A percentile compares a stretch with the other conserved stretches of the same genome.
These are phyloP conservation scores for Nomada goodeniana DNA, from an alignment of 2,888 invertebrate species.

Conservation along the genomic window DNA sequence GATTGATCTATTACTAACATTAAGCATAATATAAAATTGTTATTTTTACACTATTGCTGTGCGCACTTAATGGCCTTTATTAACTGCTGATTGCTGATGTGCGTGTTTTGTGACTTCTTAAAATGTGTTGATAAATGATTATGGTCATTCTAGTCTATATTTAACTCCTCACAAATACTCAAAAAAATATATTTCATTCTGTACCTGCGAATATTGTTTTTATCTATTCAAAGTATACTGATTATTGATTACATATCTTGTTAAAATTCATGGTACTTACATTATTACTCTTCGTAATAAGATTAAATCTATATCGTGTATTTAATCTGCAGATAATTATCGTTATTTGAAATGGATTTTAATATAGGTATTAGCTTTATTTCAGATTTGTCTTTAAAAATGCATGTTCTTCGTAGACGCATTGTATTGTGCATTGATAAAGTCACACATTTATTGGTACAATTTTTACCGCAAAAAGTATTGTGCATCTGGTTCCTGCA, in stretches of 20 bases:
- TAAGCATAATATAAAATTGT: constrained; percentile 28
- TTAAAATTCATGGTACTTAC: constrained; percentile 12
- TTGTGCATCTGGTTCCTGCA: constrained; percentile 84
- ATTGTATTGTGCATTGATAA: constrained; percentile 48
- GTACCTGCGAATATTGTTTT: constrained; percentile 1
- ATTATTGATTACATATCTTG: background rate
- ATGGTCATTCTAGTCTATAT: constrained; percentile 6
- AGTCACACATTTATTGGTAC: constrained; percentile 38
- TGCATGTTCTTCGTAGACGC: constrained; percentile 59
- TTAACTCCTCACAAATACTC: constrained; percentile 1
- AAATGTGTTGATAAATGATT: background rate
- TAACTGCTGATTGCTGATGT: background rate
- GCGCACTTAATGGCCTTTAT: constrained; percentile 10
- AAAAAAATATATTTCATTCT: background rate
- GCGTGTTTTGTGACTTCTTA: constrained; percentile 19
- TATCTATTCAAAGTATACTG: background rate
- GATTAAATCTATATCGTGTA: constrained; percentile 35
- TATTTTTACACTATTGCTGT: constrained; percentile 14
- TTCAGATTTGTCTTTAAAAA: constrained; percentile 37
- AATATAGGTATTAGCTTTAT: constrained; percentile 51
- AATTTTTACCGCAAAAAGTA: constrained; percentile 75
- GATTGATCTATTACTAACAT: constrained; percentile 25
- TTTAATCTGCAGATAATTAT: constrained; percentile 53
- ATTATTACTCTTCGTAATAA: constrained; percentile 6
- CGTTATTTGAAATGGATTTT: constrained; percentile 41